A percentile compares a stretch with the other conserved stretches of the same genome.
These are phyloP conservation scores for Heliconius eleuchia DNA, from an alignment of 1,140 invertebrate species.

Conservation along the genomic window DNA sequence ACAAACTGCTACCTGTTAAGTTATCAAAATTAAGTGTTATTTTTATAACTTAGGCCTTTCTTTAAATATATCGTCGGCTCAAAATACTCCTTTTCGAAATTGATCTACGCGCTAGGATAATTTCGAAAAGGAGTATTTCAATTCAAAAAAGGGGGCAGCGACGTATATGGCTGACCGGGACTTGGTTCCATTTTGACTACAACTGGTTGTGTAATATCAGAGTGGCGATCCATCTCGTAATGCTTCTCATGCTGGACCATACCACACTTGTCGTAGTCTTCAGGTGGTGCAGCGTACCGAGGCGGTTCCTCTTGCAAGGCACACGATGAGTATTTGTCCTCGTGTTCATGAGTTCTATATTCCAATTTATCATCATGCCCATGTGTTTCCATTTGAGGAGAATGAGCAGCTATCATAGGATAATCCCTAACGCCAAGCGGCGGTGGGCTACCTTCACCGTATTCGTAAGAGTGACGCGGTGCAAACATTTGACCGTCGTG, in stretches of 20 bases:
- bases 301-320: conserved; percentile 84
- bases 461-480: conserved; percentile 82
- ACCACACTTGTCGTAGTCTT: conserved; percentile 80
- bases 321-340: conserved; percentile 81
- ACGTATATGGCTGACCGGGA: conserved; percentile 83
- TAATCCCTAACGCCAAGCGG: conserved; percentile 83
- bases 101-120: conserved; percentile 66
- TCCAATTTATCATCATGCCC: conserved; percentile 80
- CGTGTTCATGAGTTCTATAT: conserved; percentile 77
- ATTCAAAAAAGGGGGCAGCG: conserved; percentile 89
- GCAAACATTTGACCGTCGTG: conserved; percentile 86
- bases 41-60: conserved; percentile 18
- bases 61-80: conserved; percentile 13
- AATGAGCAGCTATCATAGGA: conserved; percentile 85
- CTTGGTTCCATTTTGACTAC: conserved; percentile 85
- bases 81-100: conserved; percentile 80
- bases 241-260: conserved; percentile 81
- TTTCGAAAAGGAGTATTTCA: conserved; percentile 84
- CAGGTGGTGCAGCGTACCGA: conserved; percentile 79
- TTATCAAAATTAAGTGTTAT: conserved; percentile 24
- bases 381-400: conserved; percentile 82
- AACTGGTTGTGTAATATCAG: conserved; percentile 80
- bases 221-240: conserved; percentile 79
- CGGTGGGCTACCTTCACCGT: conserved; percentile 84
- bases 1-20: background rate